Evolutionary conservation across 2,113 vertebrate species (phyloP), one percentile per base, ranked within the genome.

Genomic region (Elaphurus davidianus): DNA sequence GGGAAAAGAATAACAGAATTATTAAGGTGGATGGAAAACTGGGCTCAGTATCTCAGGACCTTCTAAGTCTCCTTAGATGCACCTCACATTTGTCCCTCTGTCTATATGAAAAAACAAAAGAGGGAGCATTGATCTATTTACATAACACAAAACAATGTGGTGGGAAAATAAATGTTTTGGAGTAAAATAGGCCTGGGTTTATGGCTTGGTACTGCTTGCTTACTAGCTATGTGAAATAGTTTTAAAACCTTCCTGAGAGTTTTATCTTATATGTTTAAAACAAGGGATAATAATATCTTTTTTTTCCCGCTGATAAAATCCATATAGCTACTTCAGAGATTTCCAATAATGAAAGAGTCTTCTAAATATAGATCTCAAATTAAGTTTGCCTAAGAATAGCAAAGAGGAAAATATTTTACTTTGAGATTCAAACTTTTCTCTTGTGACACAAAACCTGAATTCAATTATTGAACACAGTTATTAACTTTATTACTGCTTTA

Each of bases 401-500:
- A 55, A 95, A 67, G 14, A 91, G 27, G 85, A 94, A 88, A 59
- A 36, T 71, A 15, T 30, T 92, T 78, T 33, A 33, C 52, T 90
- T 89, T 81, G 47, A 95, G 33, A 85, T 60, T 88, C 30, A 82
- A 47, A 55, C 2, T 90, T 84, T 76, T 92, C 30, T 89, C 15
- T 85, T 78, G 14, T 28, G 47, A 89, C 21, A 60, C 1, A 40
- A 86, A 97, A 54, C 7, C 33, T 94, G 43, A 91, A 76, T 82
- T 83, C 14, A 89, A 40, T 91, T 76, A 86, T 6, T 91, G 33
- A 90, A 45, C 7, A 71, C 3, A 71, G 13, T 9, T 79, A 47
- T 91, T 97, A 64, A 82, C 33, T 81, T 94, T 85, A 64, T 52
- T 90, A 33, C 23, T n/a, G 1, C 16, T 71, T 62, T 60, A 95